Percentiles rank a stretch among this genome's conserved stretches.
Evolutionary conservation across 92 coral and sea anemone species (phyloP).

Genomic region (Ricordea florida): DNA sequence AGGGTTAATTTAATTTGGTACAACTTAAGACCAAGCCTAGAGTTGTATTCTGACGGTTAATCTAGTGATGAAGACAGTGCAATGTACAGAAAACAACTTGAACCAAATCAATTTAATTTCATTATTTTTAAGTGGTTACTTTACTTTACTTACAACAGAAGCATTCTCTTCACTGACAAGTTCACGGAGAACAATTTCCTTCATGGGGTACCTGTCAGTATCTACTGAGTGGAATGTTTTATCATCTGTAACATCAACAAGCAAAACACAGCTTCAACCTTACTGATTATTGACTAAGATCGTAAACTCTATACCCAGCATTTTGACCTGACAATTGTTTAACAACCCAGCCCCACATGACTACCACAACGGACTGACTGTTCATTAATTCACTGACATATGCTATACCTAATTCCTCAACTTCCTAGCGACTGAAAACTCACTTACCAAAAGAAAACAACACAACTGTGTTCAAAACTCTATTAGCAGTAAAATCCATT

Average conservation of each 20-base stretch:
- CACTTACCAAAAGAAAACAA: slow-evolving; percentile 79
- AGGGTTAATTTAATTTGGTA: too few species aligned
- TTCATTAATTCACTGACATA: too few species aligned
- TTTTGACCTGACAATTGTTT: not conserved
- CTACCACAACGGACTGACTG: not conserved
- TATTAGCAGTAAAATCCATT: slow-evolving; percentile 80
- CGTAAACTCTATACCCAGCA: too few species aligned
- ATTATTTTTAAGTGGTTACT: not conserved
- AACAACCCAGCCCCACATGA: not conserved
- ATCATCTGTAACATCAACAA: slow-evolving; percentile 37
- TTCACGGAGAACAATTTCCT: slow-evolving; percentile 51
- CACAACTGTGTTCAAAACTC: slow-evolving; percentile 77
- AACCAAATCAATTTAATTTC: not conserved
- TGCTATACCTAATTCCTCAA: not conserved
- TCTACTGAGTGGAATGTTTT: slow-evolving; percentile 44
- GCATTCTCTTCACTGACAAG: slow-evolving; percentile 66
- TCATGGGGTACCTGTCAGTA: slow-evolving; percentile 87
- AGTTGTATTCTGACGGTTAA: too few species aligned
- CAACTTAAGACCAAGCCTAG: too few species aligned
- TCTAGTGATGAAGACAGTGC: too few species aligned
- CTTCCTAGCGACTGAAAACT: not conserved
- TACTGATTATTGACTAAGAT: not conserved
- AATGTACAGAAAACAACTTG: too few species aligned
- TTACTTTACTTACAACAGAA: slow-evolving; percentile 69
- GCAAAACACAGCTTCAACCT: not conserved